A percentile compares a stretch with the other conserved stretches of the same genome.
These are phyloP conservation scores for Helogale parvula DNA, from an alignment of 2,113 vertebrate species.

Conservation along the genomic window DNA sequence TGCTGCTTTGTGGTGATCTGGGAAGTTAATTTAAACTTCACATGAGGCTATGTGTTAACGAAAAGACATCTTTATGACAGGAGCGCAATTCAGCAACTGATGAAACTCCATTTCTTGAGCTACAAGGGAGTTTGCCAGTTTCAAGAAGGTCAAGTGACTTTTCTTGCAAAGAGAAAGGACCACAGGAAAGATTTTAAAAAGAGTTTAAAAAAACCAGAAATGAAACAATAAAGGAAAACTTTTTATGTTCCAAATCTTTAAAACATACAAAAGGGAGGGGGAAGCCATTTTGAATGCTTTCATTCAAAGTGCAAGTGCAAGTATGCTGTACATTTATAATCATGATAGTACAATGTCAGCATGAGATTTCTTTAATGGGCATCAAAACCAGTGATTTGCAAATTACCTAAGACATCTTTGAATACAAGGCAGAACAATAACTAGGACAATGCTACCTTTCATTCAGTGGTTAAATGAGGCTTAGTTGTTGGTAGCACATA, in stretches of 20 bases:
- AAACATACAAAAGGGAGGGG: neutral
- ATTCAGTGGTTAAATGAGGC: conserved; percentile 45
- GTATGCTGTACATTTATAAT: conserved; percentile 57
- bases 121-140: conserved; percentile 18
- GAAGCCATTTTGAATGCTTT: conserved; percentile 48
- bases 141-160: conserved; percentile 57
- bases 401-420: conserved; percentile 36
- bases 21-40: conserved; percentile 71
- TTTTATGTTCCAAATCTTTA: conserved; percentile 53
- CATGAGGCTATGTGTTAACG: conserved; percentile 54
- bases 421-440: conserved; percentile 30
- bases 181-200: conserved; percentile 50
- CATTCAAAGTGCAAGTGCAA: too few species aligned
- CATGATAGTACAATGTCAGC: conserved; percentile 14
- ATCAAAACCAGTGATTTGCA: conserved; percentile 64
- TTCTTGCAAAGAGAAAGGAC: conserved; percentile 62
- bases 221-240: conserved; percentile 43
- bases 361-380: conserved; percentile 58
- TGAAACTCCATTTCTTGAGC: conserved; percentile 62
- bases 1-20: conserved; percentile 52
- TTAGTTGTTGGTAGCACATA: conserved; percentile 31
- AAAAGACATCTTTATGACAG: conserved; percentile 56
- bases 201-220: conserved; percentile 46
- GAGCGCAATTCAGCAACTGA: conserved; percentile 48
- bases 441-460: conserved; percentile 18